A percentile compares a stretch with the other conserved stretches of the same genome.
phyloP scores from a whole-genome alignment of 1,140 invertebrate genomes.

The Adelges cooleyi region DNA sequence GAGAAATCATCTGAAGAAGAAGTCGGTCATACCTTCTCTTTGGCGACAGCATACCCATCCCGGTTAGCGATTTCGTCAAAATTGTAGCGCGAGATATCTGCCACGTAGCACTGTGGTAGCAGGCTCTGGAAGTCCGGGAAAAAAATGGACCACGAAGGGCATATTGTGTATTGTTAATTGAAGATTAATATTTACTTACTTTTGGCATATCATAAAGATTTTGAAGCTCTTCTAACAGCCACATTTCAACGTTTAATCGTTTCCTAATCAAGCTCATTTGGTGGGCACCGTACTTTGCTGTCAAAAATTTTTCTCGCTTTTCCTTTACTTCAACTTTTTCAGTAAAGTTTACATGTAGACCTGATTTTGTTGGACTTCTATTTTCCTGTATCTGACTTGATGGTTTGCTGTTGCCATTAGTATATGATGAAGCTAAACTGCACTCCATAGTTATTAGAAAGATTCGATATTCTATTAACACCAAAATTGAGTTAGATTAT shows the following conservation, averaged over 20 bases:
- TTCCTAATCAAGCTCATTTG: conserved; percentile 95
- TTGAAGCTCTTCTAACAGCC: conserved; percentile 89
- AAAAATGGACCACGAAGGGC: too few relatives aligned
- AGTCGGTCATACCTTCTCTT: too few relatives aligned
- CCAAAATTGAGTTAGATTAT: too few relatives aligned
- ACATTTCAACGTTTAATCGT: conserved; percentile 88
- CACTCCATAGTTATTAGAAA: conserved; percentile 30
- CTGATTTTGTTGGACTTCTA: conserved; percentile 44
- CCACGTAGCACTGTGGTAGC: too few relatives aligned
- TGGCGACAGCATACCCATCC: too few relatives aligned
- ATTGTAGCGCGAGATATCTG: too few relatives aligned
- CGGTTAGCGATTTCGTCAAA: too few relatives aligned
- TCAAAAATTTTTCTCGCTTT: conserved; percentile 83
- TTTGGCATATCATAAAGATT: conserved; percentile 58
- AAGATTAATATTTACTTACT: neutral
- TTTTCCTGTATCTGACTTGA: neutral
- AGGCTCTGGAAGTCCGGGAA: too few relatives aligned
- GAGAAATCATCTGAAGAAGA: too few relatives aligned
- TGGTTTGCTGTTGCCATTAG: conserved; percentile 2
- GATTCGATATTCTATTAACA: too few relatives aligned
- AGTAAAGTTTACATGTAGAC: conserved; percentile 76
- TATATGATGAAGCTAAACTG: conserved; percentile 29
- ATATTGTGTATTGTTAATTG: too few relatives aligned
- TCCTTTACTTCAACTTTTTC: conserved; percentile 78
- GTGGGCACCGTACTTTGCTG: conserved; percentile 90